Base-by-base conservation (phyloP, 2,113 vertebrate species). In the Gambusia affinis region DNA sequence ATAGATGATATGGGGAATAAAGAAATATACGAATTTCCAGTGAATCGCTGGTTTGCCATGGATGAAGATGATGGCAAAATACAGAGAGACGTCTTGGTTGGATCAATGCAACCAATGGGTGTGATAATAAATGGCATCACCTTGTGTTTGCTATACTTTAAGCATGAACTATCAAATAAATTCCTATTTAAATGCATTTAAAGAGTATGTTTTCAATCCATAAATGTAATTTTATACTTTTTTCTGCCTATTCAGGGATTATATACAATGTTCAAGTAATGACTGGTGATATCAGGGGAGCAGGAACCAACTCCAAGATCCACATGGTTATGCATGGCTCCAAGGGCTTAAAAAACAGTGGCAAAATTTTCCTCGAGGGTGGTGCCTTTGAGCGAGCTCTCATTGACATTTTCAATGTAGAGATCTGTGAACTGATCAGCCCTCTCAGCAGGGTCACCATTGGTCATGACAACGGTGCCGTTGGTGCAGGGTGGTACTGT, bases 1-100 rank as follows among this genome's bases (percentile, higher is more conserved):
- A 94, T 99, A 15, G 98, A 99, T 86, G 98, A 99, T 84, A 95
- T 99, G 85, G 98, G 96, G 28, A 99, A 99, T 87, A 99, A 97
- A 80, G 95, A 95, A 27, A 83, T 96, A 24, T 98, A 98, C 28
- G 95, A 98, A 0, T 99, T 99, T 85, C 96, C 96, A 0, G 95
- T 97, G 0, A 93, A 95, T 73, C 96, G 96, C 70, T 99, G 96
- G 97, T 96, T 99, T 67, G 97, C 97, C 19, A 91, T 98, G 79
- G 96, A 98, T 51, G 97, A 99, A 86, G 97, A 95, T 2, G 98
- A 99, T 0, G 98, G 97, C 24, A 99, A 98, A 94, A 99, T 99
- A 80, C 98, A 99, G 89, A 95, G 97, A 76, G 96, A 98, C 75
- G 93, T 99, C 31, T 89, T 99, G 75, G 96, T 97, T 14, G 97